A percentile compares a stretch with the other conserved stretches of the same genome.
Conservation (phyloP, 2,113 vertebrate genomes). For the Ochotona curzoniae region DNA sequence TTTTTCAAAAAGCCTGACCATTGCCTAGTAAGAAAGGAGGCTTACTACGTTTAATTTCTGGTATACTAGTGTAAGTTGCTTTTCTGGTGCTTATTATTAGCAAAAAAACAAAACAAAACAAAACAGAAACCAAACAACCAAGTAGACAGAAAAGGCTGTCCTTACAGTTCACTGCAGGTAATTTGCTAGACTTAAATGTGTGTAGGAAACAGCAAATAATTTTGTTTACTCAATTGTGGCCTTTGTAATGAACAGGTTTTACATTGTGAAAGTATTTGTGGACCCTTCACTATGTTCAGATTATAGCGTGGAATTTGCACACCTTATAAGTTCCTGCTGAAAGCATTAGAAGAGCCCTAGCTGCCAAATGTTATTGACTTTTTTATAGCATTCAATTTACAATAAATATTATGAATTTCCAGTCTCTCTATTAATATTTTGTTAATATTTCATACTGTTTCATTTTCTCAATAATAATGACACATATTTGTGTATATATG, state of each 20-base stretch:
- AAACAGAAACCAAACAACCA: too few species aligned
- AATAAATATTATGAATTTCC: slow-evolving; percentile 48
- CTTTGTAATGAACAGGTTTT: not conserved
- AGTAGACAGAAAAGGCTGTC: too few species aligned
- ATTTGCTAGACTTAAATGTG: not conserved
- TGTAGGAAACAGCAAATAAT: not conserved
- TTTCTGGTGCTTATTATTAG: not conserved
- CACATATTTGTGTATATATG: not conserved
- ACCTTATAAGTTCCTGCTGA: slow-evolving; percentile 49
- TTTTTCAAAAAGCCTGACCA: not conserved
- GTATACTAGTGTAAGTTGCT: not conserved
- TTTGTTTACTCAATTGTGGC: not conserved
- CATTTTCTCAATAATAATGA: slow-evolving; percentile 46
- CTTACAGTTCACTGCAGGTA: not conserved
- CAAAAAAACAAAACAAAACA: not conserved
- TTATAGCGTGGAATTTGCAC: not conserved
- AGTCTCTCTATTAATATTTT: slow-evolving; percentile 65
- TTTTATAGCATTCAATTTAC: slow-evolving; percentile 57
- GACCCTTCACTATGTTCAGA: not conserved
- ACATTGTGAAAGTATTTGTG: not conserved
- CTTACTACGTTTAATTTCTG: not conserved
- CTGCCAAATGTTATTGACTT: slow-evolving; percentile 64
- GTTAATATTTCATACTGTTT: slow-evolving; percentile 27
- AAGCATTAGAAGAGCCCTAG: slow-evolving; percentile 25
- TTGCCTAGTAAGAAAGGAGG: not conserved